These are phyloP conservation scores for Myioborus melanocephalus DNA, from an alignment of 2,797 vertebrate species.

Conservation along the genomic window DNA sequence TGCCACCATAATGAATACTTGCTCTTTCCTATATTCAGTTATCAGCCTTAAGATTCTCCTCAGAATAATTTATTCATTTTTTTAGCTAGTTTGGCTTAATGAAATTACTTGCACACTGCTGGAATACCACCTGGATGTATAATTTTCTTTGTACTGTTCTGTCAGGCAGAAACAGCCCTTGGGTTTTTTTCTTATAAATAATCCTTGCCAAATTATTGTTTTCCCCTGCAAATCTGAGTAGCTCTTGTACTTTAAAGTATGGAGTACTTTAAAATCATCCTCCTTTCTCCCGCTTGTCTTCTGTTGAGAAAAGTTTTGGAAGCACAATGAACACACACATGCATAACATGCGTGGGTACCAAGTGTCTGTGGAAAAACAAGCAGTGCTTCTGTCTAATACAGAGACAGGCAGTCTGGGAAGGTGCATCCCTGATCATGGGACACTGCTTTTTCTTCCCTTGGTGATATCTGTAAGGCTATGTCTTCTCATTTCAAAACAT, in stretches of 20 bases:
- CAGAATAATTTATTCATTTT: background rate
- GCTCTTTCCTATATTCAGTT: background rate
- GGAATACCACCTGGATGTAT: background rate
- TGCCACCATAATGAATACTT: background rate
- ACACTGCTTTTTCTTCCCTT: background rate
- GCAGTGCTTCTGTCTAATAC: background rate
- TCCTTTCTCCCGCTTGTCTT: background rate
- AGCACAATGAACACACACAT: background rate
- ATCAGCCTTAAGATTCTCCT: background rate
- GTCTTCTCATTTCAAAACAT: background rate
- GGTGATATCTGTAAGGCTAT: background rate
- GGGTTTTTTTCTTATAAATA: fast-evolving
- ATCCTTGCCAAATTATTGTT: background rate
- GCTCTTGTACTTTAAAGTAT: background rate
- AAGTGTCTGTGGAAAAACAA: background rate
- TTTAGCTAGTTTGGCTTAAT: background rate
- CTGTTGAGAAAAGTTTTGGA: background rate
- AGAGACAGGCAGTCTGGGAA: background rate
- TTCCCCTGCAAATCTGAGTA: background rate
- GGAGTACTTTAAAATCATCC: background rate
- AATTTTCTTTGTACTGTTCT: background rate
- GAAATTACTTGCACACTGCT: background rate
- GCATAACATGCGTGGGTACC: background rate
- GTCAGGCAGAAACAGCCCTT: background rate
- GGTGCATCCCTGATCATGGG: background rate